phyloP scores from a whole-genome alignment of 2,797 vertebrate species.

The Danio tinwini region DNA sequence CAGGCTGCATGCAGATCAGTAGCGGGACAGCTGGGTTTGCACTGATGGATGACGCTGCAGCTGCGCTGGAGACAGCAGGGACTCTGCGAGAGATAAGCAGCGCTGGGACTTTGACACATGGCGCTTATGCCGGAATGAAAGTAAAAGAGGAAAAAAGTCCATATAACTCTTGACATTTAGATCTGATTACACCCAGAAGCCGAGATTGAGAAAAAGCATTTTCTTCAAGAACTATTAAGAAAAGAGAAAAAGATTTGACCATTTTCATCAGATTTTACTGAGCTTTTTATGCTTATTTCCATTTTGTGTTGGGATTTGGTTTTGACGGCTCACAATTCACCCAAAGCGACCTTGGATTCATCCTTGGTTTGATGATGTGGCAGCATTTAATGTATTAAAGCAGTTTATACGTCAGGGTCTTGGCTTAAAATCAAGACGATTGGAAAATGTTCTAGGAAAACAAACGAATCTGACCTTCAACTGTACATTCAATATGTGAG shows the following conservation, averaged over 20 bases:
- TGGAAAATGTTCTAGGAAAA: slow-evolving; percentile 41
- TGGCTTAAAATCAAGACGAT: slow-evolving; percentile 24
- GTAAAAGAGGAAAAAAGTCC: slow-evolving; percentile 14
- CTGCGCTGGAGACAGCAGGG: slow-evolving; percentile 44
- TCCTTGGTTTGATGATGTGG: slow-evolving; percentile 1
- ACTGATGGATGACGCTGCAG: slow-evolving; percentile 55
- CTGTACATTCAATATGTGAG: not conserved
- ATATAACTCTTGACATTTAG: slow-evolving; percentile 12
- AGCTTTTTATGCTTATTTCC: not conserved
- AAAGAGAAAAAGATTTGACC: not conserved
- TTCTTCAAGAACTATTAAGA: not conserved
- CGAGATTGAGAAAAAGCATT: slow-evolving; percentile 7
- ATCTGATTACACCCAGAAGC: slow-evolving; percentile 7
- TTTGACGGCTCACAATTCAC: slow-evolving; percentile 20
- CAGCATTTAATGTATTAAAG: slow-evolving; percentile 21
- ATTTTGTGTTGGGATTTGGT: slow-evolving; percentile 10
- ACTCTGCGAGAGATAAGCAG: slow-evolving; percentile 55
- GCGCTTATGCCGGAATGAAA: slow-evolving; percentile 1
- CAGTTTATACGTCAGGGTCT: slow-evolving; percentile 34
- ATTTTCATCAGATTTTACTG: not conserved
- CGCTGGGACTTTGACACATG: slow-evolving; percentile 36
- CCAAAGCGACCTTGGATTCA: slow-evolving; percentile 25
- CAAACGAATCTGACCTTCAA: slow-evolving; percentile 45
- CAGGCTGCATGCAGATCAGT: slow-evolving; percentile 58
- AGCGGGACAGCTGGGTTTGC: slow-evolving; percentile 53